Evolutionary conservation across 1,140 invertebrate species (phyloP).

Genomic region (Schlechtendalia chinensis): DNA sequence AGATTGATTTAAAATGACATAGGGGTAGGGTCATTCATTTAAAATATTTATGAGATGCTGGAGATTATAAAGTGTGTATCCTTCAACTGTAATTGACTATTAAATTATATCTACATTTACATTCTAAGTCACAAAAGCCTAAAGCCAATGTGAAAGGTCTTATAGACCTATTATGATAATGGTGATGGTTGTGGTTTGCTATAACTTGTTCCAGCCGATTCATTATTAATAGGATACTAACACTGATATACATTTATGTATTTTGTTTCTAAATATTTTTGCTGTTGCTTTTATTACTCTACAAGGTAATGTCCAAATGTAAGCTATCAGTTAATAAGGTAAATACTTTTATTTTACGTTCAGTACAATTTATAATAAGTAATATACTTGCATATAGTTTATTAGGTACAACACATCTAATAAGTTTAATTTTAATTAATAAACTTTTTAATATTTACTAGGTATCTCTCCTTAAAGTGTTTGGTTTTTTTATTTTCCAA

Average conservation of each 20-base stretch:
- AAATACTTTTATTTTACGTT: too few species aligned
- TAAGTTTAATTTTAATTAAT: too few species aligned
- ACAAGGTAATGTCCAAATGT: neutral
- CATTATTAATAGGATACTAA: neutral
- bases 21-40: constrained; percentile 41
- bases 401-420: too few species aligned
- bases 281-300: neutral
- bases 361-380: too few species aligned
- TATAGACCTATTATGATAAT: constrained; percentile 12
- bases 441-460: too few species aligned
- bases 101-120: constrained; percentile 25
- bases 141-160: neutral
- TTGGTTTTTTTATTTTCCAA: too few species aligned
- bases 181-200: neutral
- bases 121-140: neutral
- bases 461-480: too few species aligned
- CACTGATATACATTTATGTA: neutral
- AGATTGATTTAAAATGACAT: constrained; percentile 31
- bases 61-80: constrained; percentile 40
- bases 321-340: too few species aligned
- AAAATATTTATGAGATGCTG: constrained; percentile 34
- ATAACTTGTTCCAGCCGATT: neutral
- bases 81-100: constrained; percentile 38
- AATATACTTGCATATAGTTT: too few species aligned
- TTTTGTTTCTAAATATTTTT: neutral